phyloP scores from a whole-genome alignment of 1,140 invertebrate species.

The Monochamus saltuarius region DNA sequence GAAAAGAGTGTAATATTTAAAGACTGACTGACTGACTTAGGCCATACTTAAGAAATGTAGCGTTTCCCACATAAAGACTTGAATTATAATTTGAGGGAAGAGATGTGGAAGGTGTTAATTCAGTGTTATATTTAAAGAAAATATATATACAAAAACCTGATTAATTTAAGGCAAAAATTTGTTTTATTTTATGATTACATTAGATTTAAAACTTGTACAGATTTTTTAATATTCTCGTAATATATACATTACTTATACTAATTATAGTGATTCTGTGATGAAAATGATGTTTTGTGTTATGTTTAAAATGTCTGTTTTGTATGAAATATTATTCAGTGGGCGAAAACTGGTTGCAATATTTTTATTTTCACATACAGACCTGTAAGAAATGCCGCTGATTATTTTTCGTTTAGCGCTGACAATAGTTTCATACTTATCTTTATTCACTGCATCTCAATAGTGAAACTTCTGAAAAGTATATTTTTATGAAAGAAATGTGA shows the following conservation, averaged over 20 bases:
- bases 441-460: too few relatives aligned
- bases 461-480: too few relatives aligned
- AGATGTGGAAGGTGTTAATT: slow-evolving; percentile 18
- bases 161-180: slow-evolving; percentile 21
- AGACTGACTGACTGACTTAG: slow-evolving; percentile 29
- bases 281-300: slow-evolving; percentile 16
- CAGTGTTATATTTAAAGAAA: slow-evolving; percentile 11
- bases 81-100: slow-evolving; percentile 10
- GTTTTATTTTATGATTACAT: slow-evolving; percentile 28
- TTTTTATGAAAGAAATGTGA: too few relatives aligned
- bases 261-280: slow-evolving; percentile 39
- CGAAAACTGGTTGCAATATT: too few relatives aligned
- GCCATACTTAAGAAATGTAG: slow-evolving; percentile 30
- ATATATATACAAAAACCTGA: slow-evolving; percentile 13
- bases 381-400: too few relatives aligned
- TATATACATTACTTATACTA: slow-evolving; percentile 27
- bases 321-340: neutral
- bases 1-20: slow-evolving; percentile 24
- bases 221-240: slow-evolving; percentile 39
- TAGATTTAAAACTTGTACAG: slow-evolving; percentile 32
- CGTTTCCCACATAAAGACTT: slow-evolving; percentile 18
- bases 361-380: too few relatives aligned
- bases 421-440: too few relatives aligned
- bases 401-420: too few relatives aligned
- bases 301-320: slow-evolving; percentile 19